A percentile compares a stretch with the other conserved stretches of the same genome.
Evolutionary conservation across 2,888 invertebrate genomes (phyloP).

Genomic region (Drosophila yooni): DNA sequence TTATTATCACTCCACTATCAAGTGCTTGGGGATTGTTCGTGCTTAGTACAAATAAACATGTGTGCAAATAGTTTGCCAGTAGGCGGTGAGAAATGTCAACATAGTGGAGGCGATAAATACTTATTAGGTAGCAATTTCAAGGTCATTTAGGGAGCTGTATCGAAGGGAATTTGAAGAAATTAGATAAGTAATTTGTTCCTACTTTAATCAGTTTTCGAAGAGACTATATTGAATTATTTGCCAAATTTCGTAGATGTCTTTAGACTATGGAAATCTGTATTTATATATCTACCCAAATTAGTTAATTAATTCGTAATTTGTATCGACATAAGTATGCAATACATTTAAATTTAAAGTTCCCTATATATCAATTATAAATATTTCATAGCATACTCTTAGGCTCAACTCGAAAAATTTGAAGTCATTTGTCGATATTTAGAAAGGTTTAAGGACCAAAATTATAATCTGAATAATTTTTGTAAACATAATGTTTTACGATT

Average conservation of each 20-base stretch:
- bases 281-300: background rate
- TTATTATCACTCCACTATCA: constrained; percentile 62
- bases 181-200: background rate
- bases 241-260: background rate
- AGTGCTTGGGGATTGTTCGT: constrained; percentile 62
- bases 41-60: constrained; percentile 42
- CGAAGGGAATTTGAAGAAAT: background rate
- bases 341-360: too few species aligned
- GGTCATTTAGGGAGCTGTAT: constrained; percentile 10
- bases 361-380: too few species aligned
- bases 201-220: background rate
- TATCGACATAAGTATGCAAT: constrained; percentile 11
- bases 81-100: constrained; percentile 72
- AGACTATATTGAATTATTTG: background rate
- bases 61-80: constrained; percentile 53
- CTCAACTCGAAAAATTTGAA: accelerated
- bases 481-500: background rate
- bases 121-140: constrained; percentile 28
- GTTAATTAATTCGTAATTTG: background rate
- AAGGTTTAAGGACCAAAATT: background rate
- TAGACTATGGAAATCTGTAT: background rate
- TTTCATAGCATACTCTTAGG: constrained; percentile 5
- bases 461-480: background rate
- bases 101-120: constrained; percentile 36
- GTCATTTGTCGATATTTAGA: background rate